Evolutionary conservation across 1,140 invertebrate genomes (phyloP).

Genomic region (Thereuonema tuberculata): DNA sequence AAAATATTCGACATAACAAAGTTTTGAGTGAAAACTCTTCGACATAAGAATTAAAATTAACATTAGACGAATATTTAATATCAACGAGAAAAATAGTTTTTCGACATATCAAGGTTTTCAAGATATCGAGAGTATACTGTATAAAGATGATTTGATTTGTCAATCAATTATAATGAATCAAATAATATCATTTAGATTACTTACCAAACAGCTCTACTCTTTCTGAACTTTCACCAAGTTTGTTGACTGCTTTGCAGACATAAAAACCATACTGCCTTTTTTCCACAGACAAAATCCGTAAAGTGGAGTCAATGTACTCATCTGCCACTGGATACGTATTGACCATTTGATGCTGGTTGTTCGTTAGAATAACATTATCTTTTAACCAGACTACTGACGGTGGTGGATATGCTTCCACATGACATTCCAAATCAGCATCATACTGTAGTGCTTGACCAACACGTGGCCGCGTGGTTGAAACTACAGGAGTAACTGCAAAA

Average conservation of each 20-base stretch:
- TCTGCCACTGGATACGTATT: neutral
- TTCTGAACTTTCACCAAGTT: slow-evolving; percentile 61
- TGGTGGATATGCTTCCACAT: slow-evolving; percentile 75
- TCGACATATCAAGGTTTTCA: no score
- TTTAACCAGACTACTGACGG: slow-evolving; percentile 77
- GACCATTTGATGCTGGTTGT: slow-evolving; percentile 55
- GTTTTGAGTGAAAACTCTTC: no score
- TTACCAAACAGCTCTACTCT: slow-evolving; percentile 66
- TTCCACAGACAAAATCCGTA: slow-evolving; percentile 77
- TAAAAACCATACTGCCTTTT: slow-evolving; percentile 78
- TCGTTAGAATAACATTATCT: slow-evolving; percentile 58
- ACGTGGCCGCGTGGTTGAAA: slow-evolving; percentile 50
- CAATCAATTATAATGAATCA: no score
- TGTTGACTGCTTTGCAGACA: slow-evolving; percentile 72
- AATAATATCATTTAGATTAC: no score
- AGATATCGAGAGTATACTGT: no score
- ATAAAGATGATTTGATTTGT: no score
- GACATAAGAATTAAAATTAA: no score
- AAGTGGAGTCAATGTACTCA: slow-evolving; percentile 56
- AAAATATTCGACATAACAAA: no score
- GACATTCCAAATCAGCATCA: slow-evolving; percentile 79
- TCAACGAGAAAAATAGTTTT: no score
- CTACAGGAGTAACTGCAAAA: slow-evolving; percentile 56
- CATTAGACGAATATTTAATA: no score
- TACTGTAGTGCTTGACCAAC: slow-evolving; percentile 77